Evolutionary conservation across 2,113 vertebrate genomes (phyloP), one percentile per base, ranked within the genome.

Genomic region (Taurulus bubalis): DNA sequence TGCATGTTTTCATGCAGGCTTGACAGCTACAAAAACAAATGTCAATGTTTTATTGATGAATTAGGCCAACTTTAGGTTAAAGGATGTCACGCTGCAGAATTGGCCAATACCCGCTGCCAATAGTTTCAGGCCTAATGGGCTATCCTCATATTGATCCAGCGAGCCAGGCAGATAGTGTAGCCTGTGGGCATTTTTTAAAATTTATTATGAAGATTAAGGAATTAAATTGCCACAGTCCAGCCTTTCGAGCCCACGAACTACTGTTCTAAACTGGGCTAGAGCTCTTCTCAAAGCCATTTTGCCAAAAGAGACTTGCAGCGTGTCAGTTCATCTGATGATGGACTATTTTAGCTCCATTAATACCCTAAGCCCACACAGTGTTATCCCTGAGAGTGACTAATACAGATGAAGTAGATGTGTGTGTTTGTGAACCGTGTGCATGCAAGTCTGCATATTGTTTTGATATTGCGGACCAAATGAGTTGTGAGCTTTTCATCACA

Each of bases 201-300:
- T 88, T 89, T 89, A 87, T 89, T 79, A 76, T 71, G 73, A 71
- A 88, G 82, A 90, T 91, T 91, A 87, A 87, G n/a, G 80, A 92
- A 89, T 87, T 82, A 88, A 76, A 84, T 83, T 72, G 77, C 75
- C 77, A 74, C 28, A 76, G 59, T 80, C 26, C 15, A 16, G 71
- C 84, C 67, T 77, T 74, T 51, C 77, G 47, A 84, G 62, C 72
- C 69, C 55, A 75, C 6, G 0, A 53, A 59, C 83, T 80, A 34
- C 58, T 78, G 38, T 82, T 84, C 67, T 64, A 77, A 89, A 85
- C 68, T 73, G 75, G 70, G 71, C 75, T 79, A 49, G 68, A 49
- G 73, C 71, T 80, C 73, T 79, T 71, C 65, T 74, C 62, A 83
- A 84, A 92, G 66, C 64, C 71, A 51, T 88, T 32, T 32, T 32